These are phyloP conservation scores for Drosophila tani DNA, from an alignment of 1,140 invertebrate genomes.

Conservation along the genomic window DNA sequence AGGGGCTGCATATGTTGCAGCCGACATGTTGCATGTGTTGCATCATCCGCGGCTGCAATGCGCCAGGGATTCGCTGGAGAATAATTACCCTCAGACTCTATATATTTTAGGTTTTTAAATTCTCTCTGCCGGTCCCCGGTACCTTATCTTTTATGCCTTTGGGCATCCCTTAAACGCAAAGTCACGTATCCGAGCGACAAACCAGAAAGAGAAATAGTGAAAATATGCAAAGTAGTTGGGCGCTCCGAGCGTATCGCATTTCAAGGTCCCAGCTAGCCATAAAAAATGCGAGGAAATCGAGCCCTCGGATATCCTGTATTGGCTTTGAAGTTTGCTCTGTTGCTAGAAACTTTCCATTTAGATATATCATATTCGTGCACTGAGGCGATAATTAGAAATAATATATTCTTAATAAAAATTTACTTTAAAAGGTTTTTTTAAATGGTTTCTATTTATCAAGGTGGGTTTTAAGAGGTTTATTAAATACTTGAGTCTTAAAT, in stretches of 20 bases:
- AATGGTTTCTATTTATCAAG: accelerated
- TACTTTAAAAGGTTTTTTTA: too few relatives aligned
- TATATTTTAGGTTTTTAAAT: slow-evolving; percentile 8
- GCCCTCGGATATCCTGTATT: slow-evolving; percentile 18
- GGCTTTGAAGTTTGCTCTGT: slow-evolving; percentile 24
- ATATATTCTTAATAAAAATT: too few relatives aligned
- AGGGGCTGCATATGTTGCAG: slow-evolving; percentile 49
- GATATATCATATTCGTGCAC: slow-evolving; percentile 9
- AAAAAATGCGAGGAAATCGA: slow-evolving; percentile 50
- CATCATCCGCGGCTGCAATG: slow-evolving; percentile 47
- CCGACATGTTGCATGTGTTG: slow-evolving; percentile 4
- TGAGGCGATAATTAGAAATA: not conserved
- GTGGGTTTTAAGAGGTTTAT: not conserved
- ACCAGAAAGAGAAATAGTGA: slow-evolving; percentile 73
- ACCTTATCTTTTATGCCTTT: slow-evolving; percentile 43
- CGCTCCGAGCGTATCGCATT: slow-evolving; percentile 63
- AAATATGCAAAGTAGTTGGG: slow-evolving; percentile 76
- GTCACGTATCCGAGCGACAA: slow-evolving; percentile 70
- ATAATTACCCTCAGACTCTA: slow-evolving; percentile 19
- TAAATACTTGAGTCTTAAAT: too few relatives aligned
- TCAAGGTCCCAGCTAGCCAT: slow-evolving; percentile 63
- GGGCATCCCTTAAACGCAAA: slow-evolving; percentile 40
- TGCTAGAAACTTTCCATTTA: slow-evolving; percentile 23
- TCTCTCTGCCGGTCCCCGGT: not conserved
- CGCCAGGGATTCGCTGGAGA: slow-evolving; percentile 25